Evolutionary conservation across 2,888 invertebrate genomes (phyloP), one percentile per base, ranked within the genome.

Genomic region (Sussaba pulchella): DNA sequence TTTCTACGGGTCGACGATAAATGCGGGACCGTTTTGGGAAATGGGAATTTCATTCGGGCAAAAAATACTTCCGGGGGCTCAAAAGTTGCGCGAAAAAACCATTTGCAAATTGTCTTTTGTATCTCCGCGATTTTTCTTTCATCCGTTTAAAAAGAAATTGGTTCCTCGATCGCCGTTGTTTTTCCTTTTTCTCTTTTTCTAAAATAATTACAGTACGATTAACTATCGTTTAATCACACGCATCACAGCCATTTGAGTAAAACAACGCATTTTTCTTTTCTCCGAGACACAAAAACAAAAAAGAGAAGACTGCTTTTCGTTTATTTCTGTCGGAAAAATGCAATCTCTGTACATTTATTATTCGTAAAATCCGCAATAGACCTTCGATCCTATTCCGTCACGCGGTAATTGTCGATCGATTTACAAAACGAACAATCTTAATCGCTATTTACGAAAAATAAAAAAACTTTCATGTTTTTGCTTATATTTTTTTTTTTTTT

Each of bases 161-260:
- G 61, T 67, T 43, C 69, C 63, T 73, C 81, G 72, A 73, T 59
- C 77, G 45, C 61, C 57, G 72, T 73, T 41, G 21, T 24, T 57
- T 50, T 36, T 57, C 39, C 39, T 57, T 45, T 17, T 57, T 45
- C 12, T 39, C 47, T 47, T 26, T 17, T 19, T 66, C 76, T 63
- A 71, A 21, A 76, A 71, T 63, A 67, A 74, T 67, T 26, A 50
- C 31, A 8, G 31, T 57, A 63, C 6, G 31, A 31, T 6, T n/a
- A 76, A 39, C 54, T 72, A 72, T 67, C 39, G 47, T 76, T 72
- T 52, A 81, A 81, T 81, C 81, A 77, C 81, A 81, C 67, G 73
- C 67, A 77, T 81, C 81, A 81, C 81, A 81, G 81, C 81, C 81
- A 77, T 77, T 81, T 81, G 63, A 77, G 69, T 81, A 43, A 72